Conservation (phyloP, 2,888 invertebrate species). For the Tetheella fluctuosa region DNA sequence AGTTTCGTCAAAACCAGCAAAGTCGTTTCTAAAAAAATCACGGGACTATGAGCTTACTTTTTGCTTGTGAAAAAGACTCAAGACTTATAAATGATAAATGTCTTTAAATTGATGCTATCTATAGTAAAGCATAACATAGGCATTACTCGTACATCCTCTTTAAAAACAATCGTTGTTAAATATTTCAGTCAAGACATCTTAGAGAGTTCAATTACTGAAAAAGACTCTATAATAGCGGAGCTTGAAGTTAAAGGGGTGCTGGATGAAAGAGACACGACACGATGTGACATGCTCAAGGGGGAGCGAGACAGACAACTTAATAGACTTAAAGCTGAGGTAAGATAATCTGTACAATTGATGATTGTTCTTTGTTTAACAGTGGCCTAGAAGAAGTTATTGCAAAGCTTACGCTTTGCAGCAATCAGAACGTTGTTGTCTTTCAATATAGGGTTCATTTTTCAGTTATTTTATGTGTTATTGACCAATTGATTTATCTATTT, state of each 20-base stretch:
- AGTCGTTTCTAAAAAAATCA: no score
- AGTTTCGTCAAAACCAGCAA: no score
- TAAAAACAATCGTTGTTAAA: neutral
- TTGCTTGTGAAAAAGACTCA: no score
- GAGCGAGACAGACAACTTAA: conserved; percentile 89
- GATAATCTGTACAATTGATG: neutral
- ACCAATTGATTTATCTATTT: no score
- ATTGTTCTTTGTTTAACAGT: neutral
- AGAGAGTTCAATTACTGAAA: conserved; percentile 93
- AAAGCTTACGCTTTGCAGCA: no score
- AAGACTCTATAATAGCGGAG: conserved; percentile 93
- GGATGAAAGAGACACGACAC: conserved; percentile 85
- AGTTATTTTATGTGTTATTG: no score
- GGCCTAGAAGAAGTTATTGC: no score
- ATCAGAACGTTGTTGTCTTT: no score
- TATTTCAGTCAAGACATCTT: conserved; percentile 90
- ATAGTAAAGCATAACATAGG: neutral
- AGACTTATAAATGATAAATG: no score
- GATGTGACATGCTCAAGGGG: conserved; percentile 87
- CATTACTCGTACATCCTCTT: neutral
- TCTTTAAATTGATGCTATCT: neutral
- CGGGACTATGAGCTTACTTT: no score
- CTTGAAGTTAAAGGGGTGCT: conserved; percentile 90
- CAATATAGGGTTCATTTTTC: no score
- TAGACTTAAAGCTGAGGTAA: conserved; percentile 88